Conservation (phyloP, 1,140 invertebrate species). For the Drosophila cardini region DNA sequence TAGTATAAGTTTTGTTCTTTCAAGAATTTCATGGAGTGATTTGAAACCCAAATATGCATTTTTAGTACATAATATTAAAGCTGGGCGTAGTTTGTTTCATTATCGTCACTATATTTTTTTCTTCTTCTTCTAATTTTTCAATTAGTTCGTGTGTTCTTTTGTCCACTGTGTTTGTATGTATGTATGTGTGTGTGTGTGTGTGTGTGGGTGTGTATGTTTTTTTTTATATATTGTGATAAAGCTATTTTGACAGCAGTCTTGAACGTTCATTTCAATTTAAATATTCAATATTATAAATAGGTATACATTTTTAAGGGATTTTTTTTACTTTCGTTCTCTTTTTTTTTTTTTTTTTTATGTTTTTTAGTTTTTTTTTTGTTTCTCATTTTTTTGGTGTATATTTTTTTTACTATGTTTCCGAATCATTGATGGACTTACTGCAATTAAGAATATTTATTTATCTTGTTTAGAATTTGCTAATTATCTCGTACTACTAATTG, state of each 20-base stretch:
- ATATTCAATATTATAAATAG: constrained; percentile 83
- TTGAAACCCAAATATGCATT: constrained; percentile 78
- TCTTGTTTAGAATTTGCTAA: constrained; percentile 5
- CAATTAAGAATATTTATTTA: constrained; percentile 35
- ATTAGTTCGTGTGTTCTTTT: constrained; percentile 21
- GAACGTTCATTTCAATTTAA: constrained; percentile 82
- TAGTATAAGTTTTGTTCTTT: constrained; percentile 35
- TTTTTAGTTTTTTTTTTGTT: constrained; percentile 20
- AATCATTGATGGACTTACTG: constrained; percentile 37
- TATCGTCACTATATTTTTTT: background rate
- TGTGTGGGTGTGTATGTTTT: constrained; percentile 38
- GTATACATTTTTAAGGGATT: constrained; percentile 75
- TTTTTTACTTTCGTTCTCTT: constrained; percentile 20
- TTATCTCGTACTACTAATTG: constrained; percentile 18
- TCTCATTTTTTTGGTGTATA: too few relatives aligned
- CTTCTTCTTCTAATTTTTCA: constrained; percentile 7
- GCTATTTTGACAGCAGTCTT: constrained; percentile 83
- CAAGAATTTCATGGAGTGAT: constrained; percentile 45
- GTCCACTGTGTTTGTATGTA: constrained; percentile 38
- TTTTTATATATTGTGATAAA: constrained; percentile 72
- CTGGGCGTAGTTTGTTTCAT: constrained; percentile 62
- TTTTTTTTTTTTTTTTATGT: constrained; percentile 9
- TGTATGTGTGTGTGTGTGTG: constrained; percentile 21
- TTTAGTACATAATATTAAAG: constrained; percentile 72
- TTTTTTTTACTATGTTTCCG: constrained; percentile 20